phyloP scores from a whole-genome alignment of 2,113 vertebrate genomes.

The Xyrauchen texanus region DNA sequence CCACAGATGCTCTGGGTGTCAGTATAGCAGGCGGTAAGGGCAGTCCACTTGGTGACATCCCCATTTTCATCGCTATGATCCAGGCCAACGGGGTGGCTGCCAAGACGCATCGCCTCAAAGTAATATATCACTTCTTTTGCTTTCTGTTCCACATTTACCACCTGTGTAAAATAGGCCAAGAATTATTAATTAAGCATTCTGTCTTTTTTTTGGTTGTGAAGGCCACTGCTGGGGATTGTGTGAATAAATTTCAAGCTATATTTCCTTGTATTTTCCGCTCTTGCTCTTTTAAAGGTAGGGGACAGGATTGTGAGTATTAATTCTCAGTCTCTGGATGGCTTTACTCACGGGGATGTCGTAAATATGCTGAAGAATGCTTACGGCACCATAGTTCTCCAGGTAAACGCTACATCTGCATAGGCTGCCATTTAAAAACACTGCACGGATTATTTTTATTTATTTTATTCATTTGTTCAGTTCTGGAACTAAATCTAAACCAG shows the following conservation, averaged over 20 bases:
- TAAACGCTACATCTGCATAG: slow-evolving; percentile 56
- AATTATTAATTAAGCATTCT: slow-evolving; percentile 35
- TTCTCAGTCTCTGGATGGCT: slow-evolving; percentile 82
- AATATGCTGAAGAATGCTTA: slow-evolving; percentile 91
- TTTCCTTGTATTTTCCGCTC: neutral
- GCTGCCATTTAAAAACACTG: neutral
- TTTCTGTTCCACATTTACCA: neutral
- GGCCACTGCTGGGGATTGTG: slow-evolving; percentile 15
- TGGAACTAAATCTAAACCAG: too few species aligned
- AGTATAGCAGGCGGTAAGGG: slow-evolving; percentile 94
- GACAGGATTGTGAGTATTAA: slow-evolving; percentile 96
- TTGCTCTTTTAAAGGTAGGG: slow-evolving; percentile 80
- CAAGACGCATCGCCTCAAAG: slow-evolving; percentile 87
- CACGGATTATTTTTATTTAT: too few species aligned
- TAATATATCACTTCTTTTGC: slow-evolving; percentile 28
- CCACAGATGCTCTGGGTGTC: slow-evolving; percentile 88
- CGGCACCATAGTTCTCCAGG: slow-evolving; percentile 89
- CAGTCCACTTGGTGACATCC: slow-evolving; percentile 90
- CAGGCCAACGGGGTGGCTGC: slow-evolving; percentile 92
- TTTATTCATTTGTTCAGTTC: too few species aligned
- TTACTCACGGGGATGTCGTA: slow-evolving; percentile 88
- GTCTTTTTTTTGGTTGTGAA: slow-evolving; percentile 3
- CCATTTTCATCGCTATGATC: slow-evolving; percentile 98
- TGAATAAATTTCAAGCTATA: slow-evolving; percentile 1
- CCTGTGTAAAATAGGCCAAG: neutral